phyloP scores from a whole-genome alignment of 2,797 vertebrate species.

The Lycodopsis pacificus region DNA sequence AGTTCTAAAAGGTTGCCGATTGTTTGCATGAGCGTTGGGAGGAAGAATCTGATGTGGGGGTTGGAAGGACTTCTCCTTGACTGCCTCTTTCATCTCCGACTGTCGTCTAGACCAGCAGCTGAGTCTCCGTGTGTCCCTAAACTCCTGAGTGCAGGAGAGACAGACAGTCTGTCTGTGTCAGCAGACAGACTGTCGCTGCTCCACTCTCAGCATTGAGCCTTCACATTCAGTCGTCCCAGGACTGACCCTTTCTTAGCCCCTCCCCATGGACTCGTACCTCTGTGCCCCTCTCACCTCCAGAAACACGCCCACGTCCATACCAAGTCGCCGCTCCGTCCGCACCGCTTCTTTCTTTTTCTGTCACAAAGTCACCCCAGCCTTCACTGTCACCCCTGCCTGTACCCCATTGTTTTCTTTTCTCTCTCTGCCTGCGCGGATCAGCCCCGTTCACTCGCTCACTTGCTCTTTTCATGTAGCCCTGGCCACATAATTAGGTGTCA shows the following conservation, averaged over 20 bases:
- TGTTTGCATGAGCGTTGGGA: slow-evolving; percentile 45
- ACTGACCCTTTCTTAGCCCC: slow-evolving; percentile 56
- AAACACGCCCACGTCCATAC: slow-evolving; percentile 37
- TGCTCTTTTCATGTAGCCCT: slow-evolving; percentile 25
- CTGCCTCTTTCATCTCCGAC: slow-evolving; percentile 53
- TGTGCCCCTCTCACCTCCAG: slow-evolving; percentile 39
- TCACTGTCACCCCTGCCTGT: slow-evolving; percentile 4
- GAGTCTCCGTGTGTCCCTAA: slow-evolving; percentile 63
- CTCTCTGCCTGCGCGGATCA: slow-evolving; percentile 15
- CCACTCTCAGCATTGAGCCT: slow-evolving; percentile 66
- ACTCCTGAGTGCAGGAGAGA: slow-evolving; percentile 70
- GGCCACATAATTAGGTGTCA: slow-evolving; percentile 52
- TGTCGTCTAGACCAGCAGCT: slow-evolving; percentile 62
- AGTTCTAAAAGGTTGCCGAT: slow-evolving; percentile 34
- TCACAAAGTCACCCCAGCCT: slow-evolving; percentile 39
- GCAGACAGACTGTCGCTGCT: slow-evolving; percentile 42
- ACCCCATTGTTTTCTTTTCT: slow-evolving; percentile 9
- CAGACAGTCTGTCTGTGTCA: slow-evolving; percentile 80
- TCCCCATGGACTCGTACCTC: slow-evolving; percentile 43
- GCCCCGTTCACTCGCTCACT: not conserved
- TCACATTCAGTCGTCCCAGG: slow-evolving; percentile 55
- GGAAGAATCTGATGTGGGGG: slow-evolving; percentile 28
- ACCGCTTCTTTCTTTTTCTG: slow-evolving; percentile 31
- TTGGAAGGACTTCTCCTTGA: slow-evolving; percentile 61
- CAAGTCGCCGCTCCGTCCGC: slow-evolving; percentile 41